Evolutionary conservation across 1,140 invertebrate genomes (phyloP), one percentile per base, ranked within the genome.

Genomic region (Eubasilissa regina): DNA sequence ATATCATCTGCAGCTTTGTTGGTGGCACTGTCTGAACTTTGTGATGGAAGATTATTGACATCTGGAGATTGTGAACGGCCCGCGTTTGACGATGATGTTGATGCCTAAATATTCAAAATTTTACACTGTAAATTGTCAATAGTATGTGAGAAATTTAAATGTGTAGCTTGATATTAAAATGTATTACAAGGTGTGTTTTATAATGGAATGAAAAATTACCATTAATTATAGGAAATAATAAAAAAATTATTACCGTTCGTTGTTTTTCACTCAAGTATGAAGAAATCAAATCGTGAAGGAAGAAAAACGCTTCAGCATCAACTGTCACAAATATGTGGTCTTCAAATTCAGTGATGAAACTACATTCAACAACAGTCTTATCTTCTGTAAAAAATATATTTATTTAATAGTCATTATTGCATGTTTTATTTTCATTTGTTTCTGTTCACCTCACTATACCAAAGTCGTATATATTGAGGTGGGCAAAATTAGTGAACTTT

Each of bases 291-390:
- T 99, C 97, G 86, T 99, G 98, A 53, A 99, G 90, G 86, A 99
- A 99, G 87, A 99, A 97, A 88, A 99, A 98, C 13, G 97, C 96
- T 88, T 99, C 98, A 0, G 97, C 97, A 90, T 99, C 97, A 78
- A 99, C 97, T 1, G 98, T 98, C 75, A 99, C 97, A 88, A 97
- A 98, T 84, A 99, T 99, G 86, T 99, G 98, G 87, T 99, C 97
- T 86, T 98, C 97, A 89, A 99, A 99, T 88, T 99, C 97, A 9
- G 97, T 98, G 43, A 98, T 97, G 87, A 99, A 99, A 87, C 96
- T 97, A 89, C 97, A 98, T 84, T 98, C 95, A 19, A 99, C 97
- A 43, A 94, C 90, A 25, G 97, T 97, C 87, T 96, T 97, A 72
- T 93, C 91, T 85, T 94, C 97, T 95, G 84, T 62, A 85, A 87